phyloP scores from a whole-genome alignment of 2,113 vertebrate genomes.

The Lamprotornis superbus region DNA sequence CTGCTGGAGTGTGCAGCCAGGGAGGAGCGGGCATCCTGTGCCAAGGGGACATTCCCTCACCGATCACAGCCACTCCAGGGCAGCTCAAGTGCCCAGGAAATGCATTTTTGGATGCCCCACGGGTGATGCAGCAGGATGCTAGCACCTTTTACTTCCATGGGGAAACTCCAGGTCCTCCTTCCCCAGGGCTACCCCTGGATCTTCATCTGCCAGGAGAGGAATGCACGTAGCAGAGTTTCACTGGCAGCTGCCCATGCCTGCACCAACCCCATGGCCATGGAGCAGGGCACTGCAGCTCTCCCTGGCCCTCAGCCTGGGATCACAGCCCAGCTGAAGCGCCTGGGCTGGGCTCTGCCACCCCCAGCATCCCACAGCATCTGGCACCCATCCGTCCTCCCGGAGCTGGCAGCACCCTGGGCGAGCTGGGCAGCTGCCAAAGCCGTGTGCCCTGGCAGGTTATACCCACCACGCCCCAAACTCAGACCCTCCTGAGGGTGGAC shows the following conservation, averaged over 20 bases:
- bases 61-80: neutral
- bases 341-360: neutral
- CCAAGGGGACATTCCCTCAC: neutral
- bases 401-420: neutral
- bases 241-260: neutral
- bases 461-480: accelerated
- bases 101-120: neutral
- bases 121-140: neutral
- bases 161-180: neutral
- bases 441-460: neutral
- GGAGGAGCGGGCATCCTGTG: accelerated
- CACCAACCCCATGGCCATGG: accelerated
- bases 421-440: neutral
- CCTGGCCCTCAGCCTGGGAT: neutral
- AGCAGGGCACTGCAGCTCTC: neutral
- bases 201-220: neutral
- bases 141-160: neutral
- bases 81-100: neutral
- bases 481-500: neutral
- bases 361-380: neutral
- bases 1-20: neutral
- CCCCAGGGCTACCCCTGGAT: neutral
- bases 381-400: accelerated
- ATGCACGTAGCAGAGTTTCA: neutral
- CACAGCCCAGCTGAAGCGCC: neutral